Evolutionary conservation across 2,888 invertebrate species (phyloP).

Genomic region (Lochmaea crataegi): DNA sequence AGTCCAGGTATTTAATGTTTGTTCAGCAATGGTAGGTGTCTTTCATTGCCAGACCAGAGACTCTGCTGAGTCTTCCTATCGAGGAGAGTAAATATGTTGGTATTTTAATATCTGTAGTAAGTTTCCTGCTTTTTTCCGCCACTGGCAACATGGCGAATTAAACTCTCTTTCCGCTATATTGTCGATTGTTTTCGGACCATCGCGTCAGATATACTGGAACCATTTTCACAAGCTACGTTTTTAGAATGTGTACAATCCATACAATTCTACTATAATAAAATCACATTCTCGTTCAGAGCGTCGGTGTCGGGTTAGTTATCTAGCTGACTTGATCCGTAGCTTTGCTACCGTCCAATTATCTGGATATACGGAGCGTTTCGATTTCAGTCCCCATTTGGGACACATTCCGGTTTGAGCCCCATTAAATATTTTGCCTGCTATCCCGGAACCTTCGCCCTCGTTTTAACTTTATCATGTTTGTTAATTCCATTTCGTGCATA

Average conservation of each 20-base stretch:
- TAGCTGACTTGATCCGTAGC: slow-evolving; percentile 64
- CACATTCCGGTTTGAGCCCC: slow-evolving; percentile 58
- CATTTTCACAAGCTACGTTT: slow-evolving; percentile 56
- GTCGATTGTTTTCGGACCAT: slow-evolving; percentile 63
- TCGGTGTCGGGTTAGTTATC: slow-evolving; percentile 62
- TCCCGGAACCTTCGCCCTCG: slow-evolving; percentile 35
- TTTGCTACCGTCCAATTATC: slow-evolving; percentile 65
- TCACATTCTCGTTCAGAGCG: slow-evolving; percentile 59
- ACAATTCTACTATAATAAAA: slow-evolving; percentile 48
- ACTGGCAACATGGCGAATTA: slow-evolving; percentile 22
- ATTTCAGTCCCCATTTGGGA: slow-evolving; percentile 62
- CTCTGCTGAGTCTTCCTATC: too few relatives aligned
- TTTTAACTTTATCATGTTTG: slow-evolving; percentile 44
- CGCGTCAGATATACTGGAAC: slow-evolving; percentile 59
- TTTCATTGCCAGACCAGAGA: too few relatives aligned
- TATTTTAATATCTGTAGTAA: neutral
- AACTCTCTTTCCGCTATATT: slow-evolving; percentile 54
- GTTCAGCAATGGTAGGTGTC: too few relatives aligned
- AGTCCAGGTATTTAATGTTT: too few relatives aligned
- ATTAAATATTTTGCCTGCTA: slow-evolving; percentile 55
- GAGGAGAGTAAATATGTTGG: neutral
- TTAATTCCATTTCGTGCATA: slow-evolving; percentile 38
- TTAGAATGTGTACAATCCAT: slow-evolving; percentile 56
- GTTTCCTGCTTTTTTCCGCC: slow-evolving; percentile 13
- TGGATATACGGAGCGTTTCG: slow-evolving; percentile 65